These are phyloP conservation scores for Myzus persicae DNA, from an alignment of 1,140 invertebrate species.

Conservation along the genomic window DNA sequence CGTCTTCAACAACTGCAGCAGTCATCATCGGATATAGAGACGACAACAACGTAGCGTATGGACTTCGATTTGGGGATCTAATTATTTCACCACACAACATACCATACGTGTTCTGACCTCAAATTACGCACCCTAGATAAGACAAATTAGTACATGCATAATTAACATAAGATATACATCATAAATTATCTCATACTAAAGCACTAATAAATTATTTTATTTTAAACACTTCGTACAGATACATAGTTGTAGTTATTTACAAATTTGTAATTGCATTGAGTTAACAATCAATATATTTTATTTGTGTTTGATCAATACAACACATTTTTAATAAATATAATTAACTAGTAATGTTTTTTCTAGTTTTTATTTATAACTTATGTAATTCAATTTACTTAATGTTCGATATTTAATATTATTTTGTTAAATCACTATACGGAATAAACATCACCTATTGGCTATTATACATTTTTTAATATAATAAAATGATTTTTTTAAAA, in stretches of 20 bases:
- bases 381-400: not conserved
- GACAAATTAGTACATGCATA: not conserved
- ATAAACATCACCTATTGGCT: not conserved
- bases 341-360: conserved; percentile 1
- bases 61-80: conserved; percentile 61
- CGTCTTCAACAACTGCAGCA: conserved; percentile 61
- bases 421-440: not conserved
- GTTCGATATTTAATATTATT: not conserved
- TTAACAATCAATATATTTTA: not conserved
- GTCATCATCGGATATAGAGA: conserved; percentile 62
- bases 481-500: not conserved
- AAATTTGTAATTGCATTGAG: not conserved
- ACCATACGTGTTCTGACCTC: conserved; percentile 59
- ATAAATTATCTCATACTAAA: not conserved
- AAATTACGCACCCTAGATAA: not conserved
- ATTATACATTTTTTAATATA: not conserved
- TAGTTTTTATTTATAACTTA: not conserved
- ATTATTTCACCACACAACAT: conserved; percentile 63
- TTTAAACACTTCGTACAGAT: not conserved
- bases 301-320: not conserved
- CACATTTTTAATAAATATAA: not conserved
- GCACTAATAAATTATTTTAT: not conserved
- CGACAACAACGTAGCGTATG: conserved; percentile 62
- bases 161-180: not conserved
- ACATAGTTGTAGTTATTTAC: not conserved